Evolutionary conservation across 2,888 invertebrate species (phyloP), one percentile per base, ranked within the genome.

Genomic region (Helleia helle): DNA sequence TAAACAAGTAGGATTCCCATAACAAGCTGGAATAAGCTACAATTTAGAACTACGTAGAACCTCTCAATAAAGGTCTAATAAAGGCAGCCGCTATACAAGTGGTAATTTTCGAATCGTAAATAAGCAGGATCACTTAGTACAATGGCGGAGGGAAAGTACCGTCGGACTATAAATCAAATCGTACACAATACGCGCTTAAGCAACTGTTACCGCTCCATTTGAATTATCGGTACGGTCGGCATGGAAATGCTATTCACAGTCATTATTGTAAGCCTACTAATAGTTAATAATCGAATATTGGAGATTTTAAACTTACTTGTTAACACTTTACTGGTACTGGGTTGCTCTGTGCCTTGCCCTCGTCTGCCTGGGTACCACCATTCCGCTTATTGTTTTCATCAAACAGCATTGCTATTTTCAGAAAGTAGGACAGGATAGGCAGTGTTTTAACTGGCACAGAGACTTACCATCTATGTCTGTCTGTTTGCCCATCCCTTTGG

Each of bases 111-210:
- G 42, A 58, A 50, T 52, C 54, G 54, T 65, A 65, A 66, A 67
- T 60, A 62, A 65, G 57, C 52, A 44, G 47, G 50, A 43, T 42
- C 24, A 42, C 34, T 46, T 42, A 43, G 42, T 42, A 46, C 49
- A 50, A 44, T 50, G 51, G 44, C 55, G 62, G 59, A 68, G 71
- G 67, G 75, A 73, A 74, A 76, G 76, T 72, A 58, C 56, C 8
- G 34, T 34, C 34, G 65, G 67, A 64, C 68, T 67, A 74, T 76
- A 76, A 76, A 76, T 76, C 76, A 76, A 59, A 22, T 7, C 8
- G 22, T 59, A 60, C 65, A 75, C 72, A 73, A 76, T 74, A 68
- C 70, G 69, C 65, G 43, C 38, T 46, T 40, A 38, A 43, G 40
- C 38, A 39, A 36, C 38, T 36, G 43, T 38, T 31, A 45, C 18